These are phyloP conservation scores for Chrysochloris asiatica DNA, from an alignment of 2,113 vertebrate species.

Conservation along the genomic window DNA sequence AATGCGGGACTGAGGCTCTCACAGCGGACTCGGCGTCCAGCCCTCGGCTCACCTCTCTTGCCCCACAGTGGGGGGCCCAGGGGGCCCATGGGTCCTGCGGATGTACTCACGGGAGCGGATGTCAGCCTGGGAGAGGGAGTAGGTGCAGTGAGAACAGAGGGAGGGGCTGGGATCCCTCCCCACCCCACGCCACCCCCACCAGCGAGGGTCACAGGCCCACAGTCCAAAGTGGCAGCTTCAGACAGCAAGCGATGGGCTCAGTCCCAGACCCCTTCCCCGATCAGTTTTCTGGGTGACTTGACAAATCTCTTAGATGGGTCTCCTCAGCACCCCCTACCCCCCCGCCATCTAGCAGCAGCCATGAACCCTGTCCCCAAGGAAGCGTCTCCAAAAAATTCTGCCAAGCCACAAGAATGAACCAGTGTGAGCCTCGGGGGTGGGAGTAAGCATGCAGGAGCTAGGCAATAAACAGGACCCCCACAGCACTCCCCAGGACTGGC, in stretches of 20 bases:
- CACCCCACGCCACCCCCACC: background rate
- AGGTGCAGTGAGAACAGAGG: background rate
- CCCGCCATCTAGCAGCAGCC: background rate
- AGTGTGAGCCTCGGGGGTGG: background rate
- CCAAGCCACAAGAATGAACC: background rate
- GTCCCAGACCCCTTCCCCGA: too few relatives aligned
- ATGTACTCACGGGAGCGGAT: constrained; percentile 91
- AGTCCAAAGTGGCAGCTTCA: too few relatives aligned
- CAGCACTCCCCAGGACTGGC: background rate
- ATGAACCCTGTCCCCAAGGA: too few relatives aligned
- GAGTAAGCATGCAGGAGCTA: accelerated
- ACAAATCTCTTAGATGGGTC: too few relatives aligned
- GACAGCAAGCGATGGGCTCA: too few relatives aligned
- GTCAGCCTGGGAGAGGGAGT: constrained; percentile 87
- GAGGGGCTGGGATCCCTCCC: background rate
- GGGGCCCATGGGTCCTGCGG: constrained; percentile 81
- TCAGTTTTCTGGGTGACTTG: too few relatives aligned
- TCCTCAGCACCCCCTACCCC: background rate
- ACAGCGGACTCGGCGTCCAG: too few relatives aligned
- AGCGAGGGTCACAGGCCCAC: background rate
- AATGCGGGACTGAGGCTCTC: background rate
- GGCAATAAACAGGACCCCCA: background rate
- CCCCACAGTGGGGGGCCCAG: accelerated
- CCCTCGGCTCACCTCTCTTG: constrained; percentile 40
- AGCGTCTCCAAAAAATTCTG: background rate